Conservation (phyloP, 2,888 invertebrate genomes). For the Nycteola revayana region DNA sequence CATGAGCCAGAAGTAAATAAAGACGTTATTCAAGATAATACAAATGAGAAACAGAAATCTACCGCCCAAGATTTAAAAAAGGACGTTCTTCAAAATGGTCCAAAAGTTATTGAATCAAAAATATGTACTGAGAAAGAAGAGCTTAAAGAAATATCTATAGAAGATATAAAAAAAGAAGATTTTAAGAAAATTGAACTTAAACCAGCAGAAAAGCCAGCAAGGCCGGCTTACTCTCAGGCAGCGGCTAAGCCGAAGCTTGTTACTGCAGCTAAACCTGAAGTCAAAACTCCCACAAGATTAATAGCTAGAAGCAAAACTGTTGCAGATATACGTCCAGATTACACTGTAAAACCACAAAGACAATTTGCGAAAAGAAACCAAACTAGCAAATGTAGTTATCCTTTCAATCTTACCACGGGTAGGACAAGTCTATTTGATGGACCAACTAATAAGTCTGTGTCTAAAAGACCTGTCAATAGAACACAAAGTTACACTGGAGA, state of each 20-base stretch:
- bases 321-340: slow-evolving; percentile 62
- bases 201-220: slow-evolving; percentile 46
- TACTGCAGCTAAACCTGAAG: slow-evolving; percentile 50
- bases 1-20: slow-evolving; percentile 2
- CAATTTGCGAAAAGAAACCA: slow-evolving; percentile 57
- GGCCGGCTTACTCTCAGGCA: slow-evolving; percentile 76
- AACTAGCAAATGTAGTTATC: slow-evolving; percentile 73
- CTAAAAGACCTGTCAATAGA: slow-evolving; percentile 48
- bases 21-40: neutral
- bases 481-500: slow-evolving; percentile 60
- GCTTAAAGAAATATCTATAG: slow-evolving; percentile 34
- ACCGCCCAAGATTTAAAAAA: neutral
- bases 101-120: slow-evolving; percentile 26
- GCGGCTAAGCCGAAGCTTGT: slow-evolving; percentile 73
- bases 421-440: slow-evolving; percentile 70
- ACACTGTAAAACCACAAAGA: slow-evolving; percentile 48
- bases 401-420: slow-evolving; percentile 76
- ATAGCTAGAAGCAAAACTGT: slow-evolving; percentile 71
- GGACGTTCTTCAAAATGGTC: slow-evolving; percentile 6
- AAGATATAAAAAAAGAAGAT: slow-evolving; percentile 47
- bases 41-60: no score
- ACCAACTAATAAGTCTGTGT: slow-evolving; percentile 40
- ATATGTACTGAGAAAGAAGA: slow-evolving; percentile 9
- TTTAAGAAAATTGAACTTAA: slow-evolving; percentile 47
- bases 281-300: slow-evolving; percentile 52